These are phyloP conservation scores for Daboia siamensis DNA, from an alignment of 2,113 vertebrate genomes.

Conservation along the genomic window DNA sequence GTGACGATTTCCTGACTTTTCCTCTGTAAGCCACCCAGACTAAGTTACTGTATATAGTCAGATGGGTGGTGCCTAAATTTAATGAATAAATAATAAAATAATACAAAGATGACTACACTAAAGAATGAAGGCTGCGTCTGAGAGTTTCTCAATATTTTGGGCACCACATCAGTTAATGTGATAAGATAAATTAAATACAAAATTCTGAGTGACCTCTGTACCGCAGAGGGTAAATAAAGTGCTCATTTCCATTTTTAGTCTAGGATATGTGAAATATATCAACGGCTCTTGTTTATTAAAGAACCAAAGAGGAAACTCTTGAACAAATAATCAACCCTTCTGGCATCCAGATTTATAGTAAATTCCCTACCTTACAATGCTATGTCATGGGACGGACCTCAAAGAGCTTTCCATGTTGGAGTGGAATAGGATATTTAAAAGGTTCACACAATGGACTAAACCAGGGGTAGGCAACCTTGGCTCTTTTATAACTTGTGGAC, in stretches of 20 bases:
- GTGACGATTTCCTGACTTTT: neutral
- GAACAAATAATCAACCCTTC: neutral
- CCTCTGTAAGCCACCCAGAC: neutral
- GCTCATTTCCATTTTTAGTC: slow-evolving; percentile 44
- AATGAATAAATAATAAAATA: neutral
- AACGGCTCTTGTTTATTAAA: slow-evolving; percentile 24
- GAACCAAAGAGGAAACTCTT: slow-evolving; percentile 12
- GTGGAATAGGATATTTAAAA: neutral
- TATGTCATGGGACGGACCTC: neutral
- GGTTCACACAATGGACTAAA: neutral
- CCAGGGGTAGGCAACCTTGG: neutral
- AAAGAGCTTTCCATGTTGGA: neutral
- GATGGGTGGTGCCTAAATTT: neutral
- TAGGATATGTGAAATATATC: slow-evolving; percentile 23
- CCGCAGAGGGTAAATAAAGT: slow-evolving; percentile 10
- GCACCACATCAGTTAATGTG: slow-evolving; percentile 46
- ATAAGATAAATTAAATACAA: slow-evolving; percentile 46
- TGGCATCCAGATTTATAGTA: neutral
- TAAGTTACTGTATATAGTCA: neutral
- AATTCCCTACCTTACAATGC: neutral
- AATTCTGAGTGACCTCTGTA: neutral
- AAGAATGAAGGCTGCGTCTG: slow-evolving; percentile 40
- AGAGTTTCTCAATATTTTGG: slow-evolving; percentile 22
- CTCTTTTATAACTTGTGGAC: too few relatives aligned
- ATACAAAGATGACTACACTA: slow-evolving; percentile 36